Base-by-base conservation (phyloP, 2,888 invertebrate genomes). In the Drosophila cognata region DNA sequence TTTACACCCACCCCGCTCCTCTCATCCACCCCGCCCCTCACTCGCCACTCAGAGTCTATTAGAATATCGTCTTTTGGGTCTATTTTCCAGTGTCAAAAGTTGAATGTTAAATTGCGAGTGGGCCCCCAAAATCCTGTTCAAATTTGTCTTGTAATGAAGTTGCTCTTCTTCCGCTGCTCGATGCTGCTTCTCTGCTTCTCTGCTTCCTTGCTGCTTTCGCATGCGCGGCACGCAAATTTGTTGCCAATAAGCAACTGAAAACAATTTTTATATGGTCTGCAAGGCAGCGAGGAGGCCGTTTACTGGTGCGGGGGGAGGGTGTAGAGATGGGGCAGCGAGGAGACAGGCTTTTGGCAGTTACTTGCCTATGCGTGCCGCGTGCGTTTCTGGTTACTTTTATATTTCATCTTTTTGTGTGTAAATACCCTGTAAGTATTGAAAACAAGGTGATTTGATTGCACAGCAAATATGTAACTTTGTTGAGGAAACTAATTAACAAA, bases 221-320 rank as follows among this genome's bases (percentile, higher is more conserved):
- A 85, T 85, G 84, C 85, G 77, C 68, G 68, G 77, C 85, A 85
- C 85, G 89, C 82, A 85, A 85, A 89, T 85, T 89, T 85, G 89
- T 88, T 87, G 82, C 85, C 85, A 85, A 89, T 85, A 89, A 84
- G 89, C 84, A 84, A 74, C 77, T 84, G 84, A 85, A 88, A 89
- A 85, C 85, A 85, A 85, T 85, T 84, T 85, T 89, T 84, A 83
- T 84, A 86, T 75, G 70, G 67, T 74, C 48, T 55, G 50, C 57
- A 28, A 16, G 28, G 35, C 28, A 6, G n/a, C 8, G 35, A 2
- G 46, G 8, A 33, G 11, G 33, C 11, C 33, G 33, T 3, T 0
- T 10, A 0, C 31, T 2, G 31, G 10, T 31, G 16, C 28, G 25
- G 2, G n/a, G 16, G 5, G 1, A 6, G 18, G 28, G 10, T 29